Conservation (phyloP, 2,888 invertebrate genomes). For the Entomobrya multifasciata region DNA sequence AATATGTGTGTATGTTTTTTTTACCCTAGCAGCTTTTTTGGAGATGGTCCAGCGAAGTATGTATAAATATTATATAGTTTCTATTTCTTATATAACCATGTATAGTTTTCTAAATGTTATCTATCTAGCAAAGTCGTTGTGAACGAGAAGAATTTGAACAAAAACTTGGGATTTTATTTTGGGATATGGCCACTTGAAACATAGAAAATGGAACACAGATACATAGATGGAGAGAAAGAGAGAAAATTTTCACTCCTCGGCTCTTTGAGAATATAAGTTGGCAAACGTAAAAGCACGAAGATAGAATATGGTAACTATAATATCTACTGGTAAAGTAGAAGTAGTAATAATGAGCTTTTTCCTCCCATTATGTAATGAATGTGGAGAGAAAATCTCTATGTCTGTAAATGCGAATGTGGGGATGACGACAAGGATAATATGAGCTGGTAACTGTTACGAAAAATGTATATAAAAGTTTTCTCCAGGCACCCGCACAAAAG, state of each 20-base stretch:
- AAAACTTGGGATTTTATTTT: not conserved
- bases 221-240: too few species aligned
- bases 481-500: not conserved
- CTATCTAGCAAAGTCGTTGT: not conserved
- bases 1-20: not conserved
- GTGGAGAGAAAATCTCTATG: not conserved
- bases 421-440: not conserved
- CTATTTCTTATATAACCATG: not conserved
- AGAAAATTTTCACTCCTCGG: not conserved
- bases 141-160: slow-evolving; percentile 7
- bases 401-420: not conserved
- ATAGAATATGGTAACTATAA: not conserved
- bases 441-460: not conserved
- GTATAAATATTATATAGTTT: slow-evolving; percentile 1
- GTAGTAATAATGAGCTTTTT: slow-evolving; percentile 44
- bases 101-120: slow-evolving; percentile 17
- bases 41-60: slow-evolving; percentile 45
- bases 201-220: slow-evolving; percentile 17
- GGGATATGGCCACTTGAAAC: slow-evolving; percentile 34
- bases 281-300: slow-evolving; percentile 1
- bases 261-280: slow-evolving; percentile 21
- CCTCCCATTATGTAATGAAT: slow-evolving; percentile 39
- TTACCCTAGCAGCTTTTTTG: slow-evolving; percentile 33
- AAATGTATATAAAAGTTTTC: slow-evolving; percentile 13
- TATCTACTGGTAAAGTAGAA: not conserved